These are phyloP conservation scores for Macrosiphum euphorbiae DNA, from an alignment of 2,888 invertebrate genomes.

Conservation along the genomic window DNA sequence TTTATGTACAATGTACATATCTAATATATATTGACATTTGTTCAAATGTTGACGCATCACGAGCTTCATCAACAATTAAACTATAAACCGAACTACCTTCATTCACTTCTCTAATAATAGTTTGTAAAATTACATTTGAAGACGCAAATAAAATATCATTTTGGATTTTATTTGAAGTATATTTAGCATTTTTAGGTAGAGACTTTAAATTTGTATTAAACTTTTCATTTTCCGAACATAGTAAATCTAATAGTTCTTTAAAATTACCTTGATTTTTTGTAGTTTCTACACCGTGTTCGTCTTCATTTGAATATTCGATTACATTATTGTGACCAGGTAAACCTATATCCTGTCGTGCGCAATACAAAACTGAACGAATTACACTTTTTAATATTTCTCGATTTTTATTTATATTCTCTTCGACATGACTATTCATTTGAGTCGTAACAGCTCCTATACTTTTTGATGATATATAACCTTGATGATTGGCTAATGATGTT, in stretches of 20 bases:
- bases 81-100: neutral
- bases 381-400: neutral
- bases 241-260: too few species aligned
- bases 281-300: too few species aligned
- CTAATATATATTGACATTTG: conserved; percentile 35
- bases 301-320: too few species aligned
- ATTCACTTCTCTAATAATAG: conserved; percentile 17
- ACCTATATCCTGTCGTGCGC: neutral
- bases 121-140: conserved; percentile 10
- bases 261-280: too few species aligned
- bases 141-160: conserved; percentile 33
- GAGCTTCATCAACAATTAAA: conserved; percentile 29
- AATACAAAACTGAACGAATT: too few species aligned
- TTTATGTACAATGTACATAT: conserved; percentile 8
- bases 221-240: too few species aligned
- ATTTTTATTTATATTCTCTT: neutral
- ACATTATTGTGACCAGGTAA: neutral
- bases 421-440: neutral
- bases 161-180: neutral
- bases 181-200: neutral
- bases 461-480: neutral
- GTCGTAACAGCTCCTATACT: neutral
- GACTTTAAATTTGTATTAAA: too few species aligned
- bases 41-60: conserved; percentile 40
- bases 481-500: too few species aligned